These are phyloP conservation scores for Philereme vetulata DNA, from an alignment of 2,888 invertebrate genomes.

Conservation along the genomic window DNA sequence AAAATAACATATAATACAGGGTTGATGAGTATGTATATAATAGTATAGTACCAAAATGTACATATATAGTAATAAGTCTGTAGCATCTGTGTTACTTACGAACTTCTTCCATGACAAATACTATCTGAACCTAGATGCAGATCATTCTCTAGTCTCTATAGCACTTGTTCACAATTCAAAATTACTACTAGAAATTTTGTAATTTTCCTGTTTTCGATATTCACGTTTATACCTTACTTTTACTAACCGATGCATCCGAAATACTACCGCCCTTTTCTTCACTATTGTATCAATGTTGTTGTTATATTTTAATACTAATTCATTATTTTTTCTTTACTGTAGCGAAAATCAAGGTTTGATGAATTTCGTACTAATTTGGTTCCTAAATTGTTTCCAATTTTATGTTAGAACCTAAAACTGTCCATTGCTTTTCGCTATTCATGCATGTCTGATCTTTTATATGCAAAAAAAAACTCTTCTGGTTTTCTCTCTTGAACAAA, in stretches of 20 bases:
- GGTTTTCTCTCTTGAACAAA: background rate
- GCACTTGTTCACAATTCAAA: slow-evolving; percentile 55
- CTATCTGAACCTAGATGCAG: slow-evolving; percentile 51
- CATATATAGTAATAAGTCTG: slow-evolving; percentile 35
- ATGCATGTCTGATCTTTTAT: slow-evolving; percentile 34
- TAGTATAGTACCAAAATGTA: slow-evolving; percentile 13
- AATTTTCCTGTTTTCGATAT: slow-evolving; percentile 49
- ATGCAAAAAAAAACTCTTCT: slow-evolving; percentile 14
- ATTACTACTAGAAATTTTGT: slow-evolving; percentile 46
- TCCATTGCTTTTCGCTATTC: slow-evolving; percentile 42
- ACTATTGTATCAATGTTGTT: slow-evolving; percentile 83
- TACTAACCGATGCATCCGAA: slow-evolving; percentile 73
- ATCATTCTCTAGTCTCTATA: slow-evolving; percentile 61
- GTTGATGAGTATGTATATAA: slow-evolving; percentile 19
- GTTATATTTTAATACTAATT: slow-evolving; percentile 51
- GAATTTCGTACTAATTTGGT: slow-evolving; percentile 28
- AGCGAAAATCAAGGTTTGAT: slow-evolving; percentile 46
- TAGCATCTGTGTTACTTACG: slow-evolving; percentile 43
- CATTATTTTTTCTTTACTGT: slow-evolving; percentile 43
- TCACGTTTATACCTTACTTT: slow-evolving; percentile 50
- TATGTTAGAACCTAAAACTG: no score
- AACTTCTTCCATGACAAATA: slow-evolving; percentile 42
- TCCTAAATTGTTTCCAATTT: background rate
- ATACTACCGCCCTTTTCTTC: slow-evolving; percentile 81
- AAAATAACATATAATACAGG: slow-evolving; percentile 2